Conservation (phyloP, 2,113 vertebrate genomes). For the Nesogale talazaci region DNA sequence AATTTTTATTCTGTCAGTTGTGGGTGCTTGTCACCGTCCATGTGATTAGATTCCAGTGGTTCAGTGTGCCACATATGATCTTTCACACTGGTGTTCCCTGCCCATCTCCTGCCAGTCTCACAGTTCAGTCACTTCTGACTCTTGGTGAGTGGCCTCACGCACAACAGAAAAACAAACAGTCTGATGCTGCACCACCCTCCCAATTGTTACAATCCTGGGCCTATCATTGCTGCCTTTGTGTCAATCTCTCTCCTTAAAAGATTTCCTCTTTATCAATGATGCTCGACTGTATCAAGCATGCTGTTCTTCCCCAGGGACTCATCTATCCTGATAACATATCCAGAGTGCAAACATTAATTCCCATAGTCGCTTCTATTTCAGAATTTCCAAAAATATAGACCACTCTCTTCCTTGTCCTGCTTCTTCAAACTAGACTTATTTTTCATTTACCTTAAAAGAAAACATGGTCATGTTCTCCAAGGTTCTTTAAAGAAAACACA, state of each 20-base stretch:
- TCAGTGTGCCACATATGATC: accelerated
- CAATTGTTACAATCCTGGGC: no score
- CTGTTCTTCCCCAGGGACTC: no score
- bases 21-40: accelerated
- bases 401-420: background rate
- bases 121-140: no score
- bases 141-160: no score
- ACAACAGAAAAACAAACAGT: no score
- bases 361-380: background rate
- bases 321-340: no score
- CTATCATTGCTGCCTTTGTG: no score
- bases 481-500: background rate
- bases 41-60: accelerated
- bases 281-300: no score
- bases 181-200: no score
- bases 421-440: background rate
- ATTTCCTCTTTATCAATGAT: no score
- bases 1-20: background rate
- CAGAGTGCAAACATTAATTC: background rate
- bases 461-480: background rate
- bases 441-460: background rate
- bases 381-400: background rate
- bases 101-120: no score
- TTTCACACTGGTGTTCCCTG: background rate
- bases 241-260: no score